These are phyloP conservation scores for Raja brachyura DNA, from an alignment of 2,113 vertebrate species.

Conservation along the genomic window DNA sequence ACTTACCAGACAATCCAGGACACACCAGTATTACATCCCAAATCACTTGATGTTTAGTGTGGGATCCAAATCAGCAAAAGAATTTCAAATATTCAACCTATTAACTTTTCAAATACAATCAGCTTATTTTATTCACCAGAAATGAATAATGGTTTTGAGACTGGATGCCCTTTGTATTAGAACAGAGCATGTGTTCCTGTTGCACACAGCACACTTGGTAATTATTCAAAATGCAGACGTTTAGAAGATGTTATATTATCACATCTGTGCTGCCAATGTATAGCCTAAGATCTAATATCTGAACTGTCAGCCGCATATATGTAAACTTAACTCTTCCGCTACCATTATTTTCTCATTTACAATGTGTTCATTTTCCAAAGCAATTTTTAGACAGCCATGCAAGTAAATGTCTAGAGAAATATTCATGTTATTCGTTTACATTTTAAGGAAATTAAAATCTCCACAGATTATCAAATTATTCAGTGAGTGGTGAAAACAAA, in stretches of 20 bases:
- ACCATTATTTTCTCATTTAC: neutral
- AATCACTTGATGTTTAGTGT: neutral
- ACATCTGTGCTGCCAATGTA: constrained; percentile 8
- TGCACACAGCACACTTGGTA: neutral
- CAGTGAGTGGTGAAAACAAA: neutral
- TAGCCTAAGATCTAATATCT: neutral
- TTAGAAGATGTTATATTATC: constrained; percentile 32
- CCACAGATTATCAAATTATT: neutral
- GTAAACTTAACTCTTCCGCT: neutral
- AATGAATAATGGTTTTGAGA: constrained; percentile 31
- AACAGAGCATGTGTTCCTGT: constrained; percentile 18
- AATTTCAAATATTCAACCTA: constrained; percentile 61
- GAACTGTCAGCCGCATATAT: neutral
- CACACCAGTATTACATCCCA: neutral
- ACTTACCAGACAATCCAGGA: neutral
- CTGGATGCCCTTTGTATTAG: constrained; percentile 17
- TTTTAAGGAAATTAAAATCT: neutral
- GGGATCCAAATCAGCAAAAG: constrained; percentile 46
- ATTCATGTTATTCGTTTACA: too few relatives aligned
- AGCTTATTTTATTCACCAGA: constrained; percentile 19
- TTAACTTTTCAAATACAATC: constrained; percentile 43
- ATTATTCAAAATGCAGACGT: constrained; percentile 31
- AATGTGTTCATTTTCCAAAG: neutral
- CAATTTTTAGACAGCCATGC: neutral
- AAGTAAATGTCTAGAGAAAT: neutral